Evolutionary conservation across 2,113 vertebrate species (phyloP).

Genomic region (Nothoprocta pentlandii): DNA sequence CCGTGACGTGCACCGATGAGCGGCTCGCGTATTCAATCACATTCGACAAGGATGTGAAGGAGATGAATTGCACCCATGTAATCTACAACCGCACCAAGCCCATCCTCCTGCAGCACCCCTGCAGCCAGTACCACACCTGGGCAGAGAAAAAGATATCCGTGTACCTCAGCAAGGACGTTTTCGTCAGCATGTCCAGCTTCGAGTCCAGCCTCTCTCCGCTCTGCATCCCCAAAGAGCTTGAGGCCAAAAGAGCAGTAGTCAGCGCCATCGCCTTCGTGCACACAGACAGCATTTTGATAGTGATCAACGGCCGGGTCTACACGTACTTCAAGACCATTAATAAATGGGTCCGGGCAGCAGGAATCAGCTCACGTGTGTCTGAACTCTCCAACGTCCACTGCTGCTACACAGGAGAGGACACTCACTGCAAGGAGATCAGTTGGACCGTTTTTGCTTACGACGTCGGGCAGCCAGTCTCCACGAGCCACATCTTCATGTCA

Average conservation of each 20-base stretch:
- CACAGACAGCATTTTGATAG: rapidly evolving
- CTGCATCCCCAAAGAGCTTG: neutral
- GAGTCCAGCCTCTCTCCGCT: neutral
- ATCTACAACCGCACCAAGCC: neutral
- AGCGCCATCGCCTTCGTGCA: neutral
- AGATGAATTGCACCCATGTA: rapidly evolving
- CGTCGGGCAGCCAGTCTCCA: rapidly evolving
- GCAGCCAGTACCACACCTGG: rapidly evolving
- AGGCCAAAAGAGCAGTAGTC: neutral
- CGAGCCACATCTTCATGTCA: neutral
- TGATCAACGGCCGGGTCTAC: neutral
- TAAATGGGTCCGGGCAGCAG: neutral
- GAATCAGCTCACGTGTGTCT: rapidly evolving
- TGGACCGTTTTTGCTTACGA: neutral
- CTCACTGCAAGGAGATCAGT: neutral
- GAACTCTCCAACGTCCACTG: neutral
- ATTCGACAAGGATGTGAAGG: rapidly evolving
- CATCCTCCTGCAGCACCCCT: neutral
- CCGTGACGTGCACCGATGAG: rapidly evolving
- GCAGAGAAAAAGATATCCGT: rapidly evolving
- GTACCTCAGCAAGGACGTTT: neutral
- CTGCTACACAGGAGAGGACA: neutral
- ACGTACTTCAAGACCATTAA: rapidly evolving
- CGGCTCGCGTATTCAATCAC: rapidly evolving
- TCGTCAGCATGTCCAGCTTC: neutral